Evolutionary conservation across 2,797 vertebrate genomes (phyloP), one percentile per base, ranked within the genome.

Genomic region (Lerista edwardsae): DNA sequence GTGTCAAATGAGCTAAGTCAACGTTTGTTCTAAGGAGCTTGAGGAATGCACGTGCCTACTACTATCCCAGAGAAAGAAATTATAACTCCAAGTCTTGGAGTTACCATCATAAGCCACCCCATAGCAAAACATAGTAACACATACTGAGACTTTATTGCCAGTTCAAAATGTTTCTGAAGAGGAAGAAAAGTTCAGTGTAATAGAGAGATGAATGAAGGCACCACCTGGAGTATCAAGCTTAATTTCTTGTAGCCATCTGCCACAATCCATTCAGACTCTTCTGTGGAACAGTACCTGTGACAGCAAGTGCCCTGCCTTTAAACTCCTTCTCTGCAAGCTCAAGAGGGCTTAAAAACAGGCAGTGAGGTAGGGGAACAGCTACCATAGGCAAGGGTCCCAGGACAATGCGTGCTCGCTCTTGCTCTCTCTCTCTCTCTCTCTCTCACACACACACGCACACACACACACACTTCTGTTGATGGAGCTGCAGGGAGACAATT

Each of bases 101-200:
- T 39, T 57, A 41, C 27, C 15, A 55, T 39, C 57, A 29, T 27
- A 10, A 72, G 19, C 17, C 7, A 8, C 29, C 7, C 19, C 44
- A 82, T 9, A 64, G 15, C 21, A 31, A 75, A 75, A 34, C 44
- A 17, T 65, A 23, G 65, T 47, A 75, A 82, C 62, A 55, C 29
- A 34, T 34, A 82, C 15, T 39, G n/a, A 65, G 23, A 75, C 31
- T 75, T 75, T 82, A 82, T 55, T 82, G 41, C 23, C 29, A 82
- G 31, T 82, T 74, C n/a, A 72, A 72, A 11, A 12, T 41, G 69
- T 29, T 65, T 47, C 80, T 21, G 6, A 64, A 78, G 15, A 27
- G 29, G 17, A 29, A 80, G 12, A 47, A 55, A 73, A 34, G 4
- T 27, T n/a, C 2, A 39, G n/a, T 9, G 21, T 27, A 21, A n/a